These are phyloP conservation scores for Desmophyllum pertusum DNA, from an alignment of 92 coral and sea anemone species.

Conservation along the genomic window DNA sequence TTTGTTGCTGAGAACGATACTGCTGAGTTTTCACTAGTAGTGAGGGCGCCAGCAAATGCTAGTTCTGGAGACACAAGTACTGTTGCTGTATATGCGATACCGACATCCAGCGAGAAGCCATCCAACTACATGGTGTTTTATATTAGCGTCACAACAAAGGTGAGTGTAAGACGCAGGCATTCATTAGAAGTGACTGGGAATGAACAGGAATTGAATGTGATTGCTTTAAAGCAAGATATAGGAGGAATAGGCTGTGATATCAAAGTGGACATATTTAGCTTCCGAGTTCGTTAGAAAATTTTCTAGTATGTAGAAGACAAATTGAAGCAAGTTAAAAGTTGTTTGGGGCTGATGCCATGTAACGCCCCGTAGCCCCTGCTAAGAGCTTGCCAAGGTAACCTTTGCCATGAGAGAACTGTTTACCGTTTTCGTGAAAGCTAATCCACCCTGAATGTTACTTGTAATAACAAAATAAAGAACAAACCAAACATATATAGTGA, in stretches of 20 bases:
- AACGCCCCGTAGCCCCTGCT: too few species aligned
- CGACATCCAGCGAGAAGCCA: constrained; percentile 14
- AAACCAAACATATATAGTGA: too few species aligned
- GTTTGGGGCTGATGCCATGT: background rate
- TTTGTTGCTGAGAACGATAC: constrained; percentile 31
- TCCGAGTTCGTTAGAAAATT: too few species aligned
- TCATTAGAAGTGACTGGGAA: too few species aligned
- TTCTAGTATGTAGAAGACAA: too few species aligned
- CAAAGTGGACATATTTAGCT: too few species aligned
- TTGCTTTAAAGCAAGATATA: too few species aligned
- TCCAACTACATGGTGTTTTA: constrained; percentile 56
- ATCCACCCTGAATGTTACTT: background rate
- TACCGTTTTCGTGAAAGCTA: background rate
- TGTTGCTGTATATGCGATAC: constrained; percentile 32
- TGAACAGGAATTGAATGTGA: background rate
- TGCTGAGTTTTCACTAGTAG: constrained; percentile 27
- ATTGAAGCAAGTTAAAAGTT: too few species aligned
- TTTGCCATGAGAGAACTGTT: background rate
- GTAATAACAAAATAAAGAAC: too few species aligned
- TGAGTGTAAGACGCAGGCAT: constrained; percentile 9
- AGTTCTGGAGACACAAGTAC: constrained; percentile 46
- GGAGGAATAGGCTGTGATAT: too few species aligned
- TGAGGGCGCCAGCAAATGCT: constrained; percentile 45
- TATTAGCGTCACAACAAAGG: constrained; percentile 49
- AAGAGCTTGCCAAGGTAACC: background rate